Base-by-base conservation (phyloP, 2,888 invertebrate species). In the Mesorhabditis spiculigera region DNA sequence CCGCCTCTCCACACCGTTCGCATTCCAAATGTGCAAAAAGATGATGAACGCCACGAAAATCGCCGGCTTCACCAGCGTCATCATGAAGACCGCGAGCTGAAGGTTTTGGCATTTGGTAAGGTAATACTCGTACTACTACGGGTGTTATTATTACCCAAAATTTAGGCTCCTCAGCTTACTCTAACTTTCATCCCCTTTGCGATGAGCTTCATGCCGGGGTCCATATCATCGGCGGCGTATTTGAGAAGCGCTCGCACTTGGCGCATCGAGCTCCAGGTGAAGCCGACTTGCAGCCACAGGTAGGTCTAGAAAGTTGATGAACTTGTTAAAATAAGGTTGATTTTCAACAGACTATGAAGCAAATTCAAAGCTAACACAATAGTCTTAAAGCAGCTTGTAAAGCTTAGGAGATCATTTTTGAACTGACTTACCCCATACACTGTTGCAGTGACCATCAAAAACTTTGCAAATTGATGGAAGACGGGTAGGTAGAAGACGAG, bases 11-110 rank as follows among this genome's bases (percentile, higher is more conserved):
- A 28, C 3, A 50, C 58, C 58, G 8, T 50, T 10, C n/a, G 58
- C 58, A 50, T 50, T 50, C 58, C 58, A 50, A n/a, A 50, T 50
- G 58, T 50, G 58, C 58, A 50, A 10, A n/a, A 28, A 50, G n/a
- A 50, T 50, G 58, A 50, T n/a, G 10, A 50, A 50, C n/a, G 10
- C 58, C 8, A 50, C n/a, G 58, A 50, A 50, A 50, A 50, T 50
- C 58, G 10, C 58, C 10, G 58, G 58, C n/a, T 50, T 50, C 58
- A 50, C 8, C 58, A 50, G 58, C 8, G 58, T 50, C n/a, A 10
- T n/a, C 58, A 50, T 50, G 10, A 50, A 13, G 58, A 50, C 58
- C 10, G 58, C 58, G 3, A 50, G 58, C 58, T 50, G n/a, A 50
- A 50, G 58, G 10, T 50, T n/a, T n/a, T n/a, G n/a, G n/a, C 8